Percentiles rank a stretch among this genome's conserved stretches.
Conservation (phyloP, 2,797 vertebrate species). For the Gymnoscopelus microlampas region DNA sequence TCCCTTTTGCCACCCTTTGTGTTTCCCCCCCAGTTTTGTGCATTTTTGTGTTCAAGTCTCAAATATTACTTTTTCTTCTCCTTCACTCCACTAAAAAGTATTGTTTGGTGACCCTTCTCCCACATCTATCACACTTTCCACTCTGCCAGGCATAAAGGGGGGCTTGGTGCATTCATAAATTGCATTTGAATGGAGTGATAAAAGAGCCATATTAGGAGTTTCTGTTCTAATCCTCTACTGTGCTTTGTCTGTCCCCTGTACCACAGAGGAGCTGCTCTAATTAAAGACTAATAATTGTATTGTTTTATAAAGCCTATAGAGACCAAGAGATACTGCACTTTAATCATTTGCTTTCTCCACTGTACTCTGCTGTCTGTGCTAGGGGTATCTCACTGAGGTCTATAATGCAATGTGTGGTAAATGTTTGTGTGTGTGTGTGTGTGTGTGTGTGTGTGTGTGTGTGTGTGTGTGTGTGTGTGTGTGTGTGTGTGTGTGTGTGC, state of each 20-base stretch:
- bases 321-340: constrained; percentile 73
- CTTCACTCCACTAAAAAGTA: background rate
- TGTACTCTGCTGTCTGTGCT: constrained; percentile 51
- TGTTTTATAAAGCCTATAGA: constrained; percentile 78
- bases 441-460: constrained; percentile 24
- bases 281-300: constrained; percentile 83
- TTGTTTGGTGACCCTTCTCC: constrained; percentile 11
- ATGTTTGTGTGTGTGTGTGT: constrained; percentile 21
- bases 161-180: constrained; percentile 59
- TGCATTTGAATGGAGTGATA: constrained; percentile 69
- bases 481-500: no score
- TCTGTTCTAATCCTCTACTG: constrained; percentile 75
- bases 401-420: constrained; percentile 36
- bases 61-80: background rate
- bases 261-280: constrained; percentile 74
- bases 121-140: constrained; percentile 30
- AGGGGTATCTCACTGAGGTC: constrained; percentile 70
- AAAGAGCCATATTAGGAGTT: constrained; percentile 73
- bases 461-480: constrained; percentile 24
- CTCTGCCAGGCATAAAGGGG: constrained; percentile 34
- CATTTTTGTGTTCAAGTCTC: background rate
- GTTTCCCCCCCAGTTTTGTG: no score
- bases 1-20: no score
- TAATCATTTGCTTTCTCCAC: constrained; percentile 68
- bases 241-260: constrained; percentile 71